Base-by-base conservation (phyloP, 37 sponge, comb jelly and placozoan species). In the Crambe crambe region DNA sequence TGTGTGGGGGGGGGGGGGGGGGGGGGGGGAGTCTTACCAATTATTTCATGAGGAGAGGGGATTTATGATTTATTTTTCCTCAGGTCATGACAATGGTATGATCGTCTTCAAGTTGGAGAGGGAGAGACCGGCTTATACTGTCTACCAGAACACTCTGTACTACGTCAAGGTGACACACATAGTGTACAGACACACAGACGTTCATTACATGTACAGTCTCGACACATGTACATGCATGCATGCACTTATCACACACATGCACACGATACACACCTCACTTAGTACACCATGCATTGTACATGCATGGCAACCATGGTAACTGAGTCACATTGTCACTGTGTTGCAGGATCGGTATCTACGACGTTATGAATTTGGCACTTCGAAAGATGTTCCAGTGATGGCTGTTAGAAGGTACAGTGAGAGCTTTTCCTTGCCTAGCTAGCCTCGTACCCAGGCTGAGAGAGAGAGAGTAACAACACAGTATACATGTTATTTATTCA, bases 21-120 rank as follows among this genome's bases (percentile, higher is more conserved):
- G 40, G 18, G 40, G 42, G 66, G 34, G 36, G 58, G 42, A 18
- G 22, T 77, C 4, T 40, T 10, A 29, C 23, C 20, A 22, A 35
- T 26, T 79, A n/a, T n/a, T n/a, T n/a, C n/a, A n/a, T n/a, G n/a
- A n/a, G n/a, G n/a, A n/a, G n/a, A n/a, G n/a, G n/a, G 17, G 23
- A 72, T 26, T 39, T 43, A 15, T 44, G 22, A 17, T 9, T 43
- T 20, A 22, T 72, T 18, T 43, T 81, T 42, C 27, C 59, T 23
- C 80, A 94, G 97, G 99, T 62, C 99, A 98, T 72, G 99, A 98
- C 79, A 83, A 74, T 68, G 99, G 99, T 17, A 85, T 98, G 88
- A 64, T 95, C 73, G 94, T 98, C 32, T 98, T 98, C 86, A 98
- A 98, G 70, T 70, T 98, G 66, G 98, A 98, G 76, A 77, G 96